phyloP scores from a whole-genome alignment of 2,888 invertebrate genomes.

The Heterodera filipjevi region DNA sequence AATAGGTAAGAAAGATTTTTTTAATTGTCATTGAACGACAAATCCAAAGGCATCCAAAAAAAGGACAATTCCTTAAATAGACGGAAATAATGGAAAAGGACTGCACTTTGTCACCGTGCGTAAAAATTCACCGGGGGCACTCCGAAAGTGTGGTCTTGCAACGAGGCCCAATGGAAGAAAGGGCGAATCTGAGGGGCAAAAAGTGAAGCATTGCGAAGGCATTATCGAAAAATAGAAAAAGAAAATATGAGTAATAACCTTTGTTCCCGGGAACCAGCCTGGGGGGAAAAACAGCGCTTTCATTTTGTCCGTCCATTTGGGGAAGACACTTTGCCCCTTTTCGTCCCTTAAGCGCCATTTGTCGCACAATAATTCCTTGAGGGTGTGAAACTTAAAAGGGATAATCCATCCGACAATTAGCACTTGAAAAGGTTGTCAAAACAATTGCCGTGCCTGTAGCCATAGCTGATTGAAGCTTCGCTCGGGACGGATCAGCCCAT shows the following conservation, averaged over 20 bases:
- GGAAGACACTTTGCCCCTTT: conserved; percentile 56
- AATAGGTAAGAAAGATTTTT: too few relatives aligned
- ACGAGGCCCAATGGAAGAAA: conserved; percentile 62
- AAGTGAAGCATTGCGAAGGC: not conserved
- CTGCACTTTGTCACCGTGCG: too few relatives aligned
- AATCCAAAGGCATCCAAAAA: too few relatives aligned
- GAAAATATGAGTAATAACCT: conserved; percentile 37
- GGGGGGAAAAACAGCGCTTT: conserved; percentile 81
- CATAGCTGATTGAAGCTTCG: conserved; percentile 62
- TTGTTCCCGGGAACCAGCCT: conserved; percentile 80
- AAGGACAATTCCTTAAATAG: too few relatives aligned
- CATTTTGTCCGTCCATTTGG: conserved; percentile 66
- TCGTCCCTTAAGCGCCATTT: conserved; percentile 70
- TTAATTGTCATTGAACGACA: too few relatives aligned
- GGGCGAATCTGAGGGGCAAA: conserved; percentile 27
- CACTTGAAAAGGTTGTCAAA: too few relatives aligned
- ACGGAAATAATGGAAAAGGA: too few relatives aligned
- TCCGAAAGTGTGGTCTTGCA: conserved; percentile 38
- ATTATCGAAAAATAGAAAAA: not conserved
- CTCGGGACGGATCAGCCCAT: conserved; percentile 71
- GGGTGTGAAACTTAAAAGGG: conserved; percentile 74
- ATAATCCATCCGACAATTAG: not conserved
- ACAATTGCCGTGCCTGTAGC: conserved; percentile 41
- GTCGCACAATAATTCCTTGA: conserved; percentile 72
- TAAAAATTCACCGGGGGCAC: conserved; percentile 5